A percentile compares a stretch with the other conserved stretches of the same genome.
Conservation (phyloP, 2,113 vertebrate genomes). For the Cyanoderma ruficeps region DNA sequence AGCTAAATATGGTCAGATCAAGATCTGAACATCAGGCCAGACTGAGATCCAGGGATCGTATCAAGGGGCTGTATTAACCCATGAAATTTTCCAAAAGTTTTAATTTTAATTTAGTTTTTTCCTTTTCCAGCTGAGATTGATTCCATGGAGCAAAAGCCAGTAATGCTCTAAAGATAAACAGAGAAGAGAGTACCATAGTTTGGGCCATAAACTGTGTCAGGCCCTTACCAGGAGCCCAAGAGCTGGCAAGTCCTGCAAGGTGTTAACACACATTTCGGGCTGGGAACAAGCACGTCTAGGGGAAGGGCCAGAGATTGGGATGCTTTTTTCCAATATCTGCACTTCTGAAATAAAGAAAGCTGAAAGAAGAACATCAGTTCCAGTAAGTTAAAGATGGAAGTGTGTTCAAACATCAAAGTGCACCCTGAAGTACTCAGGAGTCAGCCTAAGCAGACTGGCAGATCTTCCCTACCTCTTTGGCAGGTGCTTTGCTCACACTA, state of each 20-base stretch:
- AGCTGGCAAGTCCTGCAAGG: not conserved
- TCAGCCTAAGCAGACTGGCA: not conserved
- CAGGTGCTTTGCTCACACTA: not conserved
- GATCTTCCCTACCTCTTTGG: not conserved
- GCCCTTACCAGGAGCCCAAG: not conserved
- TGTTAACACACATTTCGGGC: not conserved
- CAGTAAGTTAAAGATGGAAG: not conserved
- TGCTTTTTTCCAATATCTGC: not conserved
- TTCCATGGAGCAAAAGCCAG: not conserved
- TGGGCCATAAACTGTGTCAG: conserved; percentile 12
- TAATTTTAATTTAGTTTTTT: not conserved
- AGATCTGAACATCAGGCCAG: not conserved
- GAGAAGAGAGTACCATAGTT: not conserved
- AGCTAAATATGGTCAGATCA: not conserved
- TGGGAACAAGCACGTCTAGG: not conserved
- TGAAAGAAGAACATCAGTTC: not conserved
- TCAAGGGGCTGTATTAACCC: not conserved
- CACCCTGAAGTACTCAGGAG: not conserved
- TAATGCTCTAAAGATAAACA: conserved; percentile 1
- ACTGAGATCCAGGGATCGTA: not conserved
- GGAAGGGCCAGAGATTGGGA: not conserved
- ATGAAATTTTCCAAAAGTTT: not conserved
- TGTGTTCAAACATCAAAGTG: not conserved
- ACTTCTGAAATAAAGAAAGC: not conserved
- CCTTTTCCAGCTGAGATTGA: not conserved